Conservation (phyloP, 2,888 invertebrate genomes). For the Hemithea aestivaria region DNA sequence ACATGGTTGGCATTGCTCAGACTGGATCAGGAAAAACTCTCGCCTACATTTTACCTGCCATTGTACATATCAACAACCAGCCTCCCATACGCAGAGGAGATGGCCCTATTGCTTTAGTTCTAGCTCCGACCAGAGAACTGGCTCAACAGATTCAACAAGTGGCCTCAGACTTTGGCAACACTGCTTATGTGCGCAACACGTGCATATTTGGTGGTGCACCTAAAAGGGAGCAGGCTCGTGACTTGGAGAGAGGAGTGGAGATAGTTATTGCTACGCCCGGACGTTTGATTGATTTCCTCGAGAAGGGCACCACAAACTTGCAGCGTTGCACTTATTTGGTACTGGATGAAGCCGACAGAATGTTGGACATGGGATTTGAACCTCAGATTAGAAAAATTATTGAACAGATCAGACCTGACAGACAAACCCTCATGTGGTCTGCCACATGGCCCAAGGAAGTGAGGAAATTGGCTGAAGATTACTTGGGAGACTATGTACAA, state of each 20-base stretch:
- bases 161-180: slow-evolving; percentile 87
- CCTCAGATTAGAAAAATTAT: slow-evolving; percentile 97
- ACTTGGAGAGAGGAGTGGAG: slow-evolving; percentile 88
- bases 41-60: slow-evolving; percentile 89
- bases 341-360: slow-evolving; percentile 94
- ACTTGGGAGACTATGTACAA: slow-evolving; percentile 92
- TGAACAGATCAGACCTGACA: slow-evolving; percentile 94
- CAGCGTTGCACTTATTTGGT: slow-evolving; percentile 90
- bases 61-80: slow-evolving; percentile 92
- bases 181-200: slow-evolving; percentile 87
- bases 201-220: slow-evolving; percentile 97
- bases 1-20: slow-evolving; percentile 92
- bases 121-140: slow-evolving; percentile 88
- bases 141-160: slow-evolving; percentile 92
- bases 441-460: slow-evolving; percentile 99
- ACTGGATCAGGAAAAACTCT: slow-evolving; percentile 91
- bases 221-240: slow-evolving; percentile 85
- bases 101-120: slow-evolving; percentile 90
- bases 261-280: slow-evolving; percentile 95
- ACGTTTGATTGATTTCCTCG: slow-evolving; percentile 90
- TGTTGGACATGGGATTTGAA: slow-evolving; percentile 99
- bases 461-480: slow-evolving; percentile 93
- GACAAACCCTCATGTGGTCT: slow-evolving; percentile 99
- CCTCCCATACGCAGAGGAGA: slow-evolving; percentile 86
- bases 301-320: slow-evolving; percentile 85